phyloP scores from a whole-genome alignment of 2,888 invertebrate species.

The Agrochola lota region DNA sequence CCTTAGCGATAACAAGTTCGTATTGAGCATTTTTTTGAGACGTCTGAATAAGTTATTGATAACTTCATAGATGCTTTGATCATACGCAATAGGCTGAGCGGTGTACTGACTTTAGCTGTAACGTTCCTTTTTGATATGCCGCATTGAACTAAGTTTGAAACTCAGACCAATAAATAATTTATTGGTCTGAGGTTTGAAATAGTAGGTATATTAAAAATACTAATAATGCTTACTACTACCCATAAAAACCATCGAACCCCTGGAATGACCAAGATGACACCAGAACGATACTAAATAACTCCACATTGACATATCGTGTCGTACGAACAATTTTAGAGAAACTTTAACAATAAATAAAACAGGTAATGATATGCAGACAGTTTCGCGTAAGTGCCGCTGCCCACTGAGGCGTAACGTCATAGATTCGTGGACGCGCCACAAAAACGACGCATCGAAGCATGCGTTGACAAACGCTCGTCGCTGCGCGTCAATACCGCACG shows the following conservation, averaged over 20 bases:
- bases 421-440: constrained; percentile 57
- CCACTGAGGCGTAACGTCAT: constrained; percentile 62
- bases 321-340: constrained; percentile 57
- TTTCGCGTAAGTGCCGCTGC: constrained; percentile 60
- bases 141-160: neutral
- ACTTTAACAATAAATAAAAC: constrained; percentile 63
- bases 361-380: constrained; percentile 64
- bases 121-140: neutral
- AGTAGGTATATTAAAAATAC: neutral
- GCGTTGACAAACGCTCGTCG: constrained; percentile 62
- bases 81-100: neutral
- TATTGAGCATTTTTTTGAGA: neutral
- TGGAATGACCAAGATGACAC: constrained; percentile 19
- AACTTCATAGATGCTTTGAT: neutral
- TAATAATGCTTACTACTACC: neutral
- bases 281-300: constrained; percentile 28
- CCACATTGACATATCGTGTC: constrained; percentile 33
- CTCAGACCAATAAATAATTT: too few species aligned
- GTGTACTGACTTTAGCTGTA: neutral
- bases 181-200: too few species aligned
- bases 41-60: neutral
- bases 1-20: neutral
- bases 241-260: neutral
- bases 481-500: constrained; percentile 59
- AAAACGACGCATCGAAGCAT: constrained; percentile 62